A percentile compares a stretch with the other conserved stretches of the same genome.
Evolutionary conservation across 2,113 vertebrate genomes (phyloP).

Genomic region (Excalfactoria chinensis): DNA sequence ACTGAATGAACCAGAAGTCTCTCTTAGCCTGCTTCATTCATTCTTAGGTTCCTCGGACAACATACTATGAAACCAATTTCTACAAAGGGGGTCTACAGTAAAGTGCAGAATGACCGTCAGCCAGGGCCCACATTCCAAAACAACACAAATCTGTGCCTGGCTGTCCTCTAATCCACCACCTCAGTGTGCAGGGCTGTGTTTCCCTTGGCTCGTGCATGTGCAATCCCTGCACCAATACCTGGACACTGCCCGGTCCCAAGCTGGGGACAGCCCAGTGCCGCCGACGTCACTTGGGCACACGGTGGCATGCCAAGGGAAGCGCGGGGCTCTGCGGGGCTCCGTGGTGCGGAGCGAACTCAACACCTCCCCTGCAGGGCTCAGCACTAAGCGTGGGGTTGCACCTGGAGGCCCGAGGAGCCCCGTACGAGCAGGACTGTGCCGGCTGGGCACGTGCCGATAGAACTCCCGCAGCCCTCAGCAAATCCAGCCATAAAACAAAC

Average conservation of each 20-base stretch:
- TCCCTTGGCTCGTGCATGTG: background rate
- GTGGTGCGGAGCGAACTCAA: too few species aligned
- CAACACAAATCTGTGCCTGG: background rate
- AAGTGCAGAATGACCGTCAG: background rate
- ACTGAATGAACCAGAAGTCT: background rate
- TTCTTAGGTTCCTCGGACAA: background rate
- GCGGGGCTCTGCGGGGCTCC: too few species aligned
- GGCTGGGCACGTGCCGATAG: background rate
- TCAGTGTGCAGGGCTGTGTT: background rate
- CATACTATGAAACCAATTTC: background rate
- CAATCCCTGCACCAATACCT: background rate
- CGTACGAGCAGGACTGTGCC: too few species aligned
- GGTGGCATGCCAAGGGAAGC: background rate
- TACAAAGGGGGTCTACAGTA: background rate
- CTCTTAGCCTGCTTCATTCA: background rate
- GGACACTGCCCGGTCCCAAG: background rate
- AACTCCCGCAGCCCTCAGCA: background rate
- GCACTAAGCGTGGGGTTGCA: background rate
- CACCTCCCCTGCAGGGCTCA: too few species aligned
- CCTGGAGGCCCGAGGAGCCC: too few species aligned
- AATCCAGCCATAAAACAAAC: accelerated
- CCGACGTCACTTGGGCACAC: background rate
- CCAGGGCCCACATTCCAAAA: background rate
- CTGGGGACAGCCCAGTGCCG: accelerated
- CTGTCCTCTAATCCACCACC: background rate